phyloP scores from a whole-genome alignment of 2,113 vertebrate genomes.

The Psilopogon haemacephalus region DNA sequence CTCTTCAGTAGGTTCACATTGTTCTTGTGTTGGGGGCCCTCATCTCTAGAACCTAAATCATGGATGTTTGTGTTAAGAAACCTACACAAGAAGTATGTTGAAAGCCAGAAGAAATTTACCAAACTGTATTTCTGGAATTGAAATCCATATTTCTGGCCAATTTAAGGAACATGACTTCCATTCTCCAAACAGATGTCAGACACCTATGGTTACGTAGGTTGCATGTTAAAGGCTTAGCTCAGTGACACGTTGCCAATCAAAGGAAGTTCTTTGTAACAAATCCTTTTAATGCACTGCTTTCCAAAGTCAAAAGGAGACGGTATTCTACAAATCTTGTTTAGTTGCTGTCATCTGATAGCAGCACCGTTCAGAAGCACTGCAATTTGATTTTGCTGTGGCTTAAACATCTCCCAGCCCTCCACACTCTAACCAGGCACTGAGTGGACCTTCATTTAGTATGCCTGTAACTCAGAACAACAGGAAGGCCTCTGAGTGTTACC shows the following conservation, averaged over 20 bases:
- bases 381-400: not conserved
- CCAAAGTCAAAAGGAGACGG: not conserved
- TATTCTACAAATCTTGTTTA: not conserved
- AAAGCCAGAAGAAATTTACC: not conserved
- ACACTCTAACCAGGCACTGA: rapidly evolving
- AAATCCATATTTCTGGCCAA: not conserved
- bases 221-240: not conserved
- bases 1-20: too few species aligned
- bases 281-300: not conserved
- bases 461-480: not conserved
- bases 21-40: too few species aligned
- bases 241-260: not conserved
- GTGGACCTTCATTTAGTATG: not conserved
- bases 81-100: not conserved
- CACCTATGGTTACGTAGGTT: too few species aligned
- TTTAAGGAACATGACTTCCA: not conserved
- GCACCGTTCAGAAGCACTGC: not conserved
- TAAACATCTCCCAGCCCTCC: not conserved
- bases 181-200: not conserved
- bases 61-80: not conserved
- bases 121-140: not conserved
- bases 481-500: not conserved
- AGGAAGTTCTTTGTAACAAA: not conserved
- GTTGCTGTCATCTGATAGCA: not conserved
- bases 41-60: not conserved